These are phyloP conservation scores for Parasteatoda lunata DNA, from an alignment of 2,888 invertebrate genomes.

Conservation along the genomic window DNA sequence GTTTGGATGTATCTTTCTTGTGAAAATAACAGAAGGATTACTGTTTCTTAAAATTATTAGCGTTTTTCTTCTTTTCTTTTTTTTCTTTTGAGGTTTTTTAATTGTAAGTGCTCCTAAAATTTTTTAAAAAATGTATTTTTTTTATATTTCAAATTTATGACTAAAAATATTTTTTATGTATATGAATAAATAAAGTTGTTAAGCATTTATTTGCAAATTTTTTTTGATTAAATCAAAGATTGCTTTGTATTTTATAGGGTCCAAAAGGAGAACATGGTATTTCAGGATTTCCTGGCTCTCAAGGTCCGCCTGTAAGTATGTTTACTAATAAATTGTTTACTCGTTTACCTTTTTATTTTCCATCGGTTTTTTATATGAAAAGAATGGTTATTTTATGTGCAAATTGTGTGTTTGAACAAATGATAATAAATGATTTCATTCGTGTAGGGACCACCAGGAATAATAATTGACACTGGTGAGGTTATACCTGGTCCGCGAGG, in stretches of 20 bases:
- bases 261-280: constrained; percentile 58
- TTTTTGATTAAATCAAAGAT: neutral
- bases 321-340: neutral
- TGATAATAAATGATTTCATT: neutral
- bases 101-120: no score
- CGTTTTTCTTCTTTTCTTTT: no score
- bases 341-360: neutral
- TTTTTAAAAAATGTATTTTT: no score
- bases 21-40: no score
- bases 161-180: no score
- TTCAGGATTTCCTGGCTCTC: constrained; percentile 51
- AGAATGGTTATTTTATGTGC: neutral
- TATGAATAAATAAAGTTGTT: neutral
- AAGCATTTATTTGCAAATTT: neutral
- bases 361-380: neutral
- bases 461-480: constrained; percentile 71
- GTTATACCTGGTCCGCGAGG: constrained; percentile 79
- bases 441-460: constrained; percentile 68
- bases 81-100: no score
- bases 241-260: constrained; percentile 34
- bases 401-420: constrained; percentile 4
- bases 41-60: no score
- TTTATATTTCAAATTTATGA: no score
- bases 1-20: no score
- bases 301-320: constrained; percentile 55